Base-by-base conservation (phyloP, 1,140 invertebrate genomes). In the Leguminivora glycinivorella region DNA sequence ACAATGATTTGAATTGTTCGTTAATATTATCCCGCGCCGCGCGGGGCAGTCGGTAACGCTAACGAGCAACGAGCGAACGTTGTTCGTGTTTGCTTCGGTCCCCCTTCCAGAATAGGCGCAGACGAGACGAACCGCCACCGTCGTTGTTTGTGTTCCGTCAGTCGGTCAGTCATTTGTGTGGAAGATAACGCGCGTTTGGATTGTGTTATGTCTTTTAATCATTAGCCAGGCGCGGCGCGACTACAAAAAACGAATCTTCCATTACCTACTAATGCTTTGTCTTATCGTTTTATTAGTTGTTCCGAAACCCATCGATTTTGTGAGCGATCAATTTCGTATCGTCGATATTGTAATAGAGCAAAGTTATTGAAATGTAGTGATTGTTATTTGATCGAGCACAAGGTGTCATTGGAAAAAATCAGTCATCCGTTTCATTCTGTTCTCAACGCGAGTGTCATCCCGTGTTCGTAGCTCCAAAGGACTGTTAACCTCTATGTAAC, bases 361-460 rank as follows among this genome's bases (percentile, higher is more conserved):
- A 80, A 56, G 38, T 52, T 71, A 66, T 71, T 29, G 67, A 56
- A 75, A 63, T 63, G 58, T 72, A 78, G 78, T 83, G 80, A 79
- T 81, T 83, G 75, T 76, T 83, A 75, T 73, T 71, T 80, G 75
- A 77, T 77, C 77, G 76, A 82, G 79, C 76, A 81, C 75, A 80
- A 83, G 31, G 81, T 86, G 82, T 85, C 82, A 89, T 88, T 84
- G 81, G 75, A 83, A 74, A 82, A 80, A 76, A 86, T 78, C 79
- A 84, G 82, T 88, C 83, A 84, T 83, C 82, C 84, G 81, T 88
- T 87, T 83, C 79, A 70, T 82, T 80, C 81, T 85, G 56, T 14
- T 60, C 72, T 75, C 47, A 71, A 67, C 72, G 75, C 77, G 73
- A 78, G 75, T 77, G 74, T 79, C 68, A 68, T 72, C 56, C 24